A percentile compares a stretch with the other conserved stretches of the same genome.
phyloP scores from a whole-genome alignment of 2,888 invertebrate genomes.

The Lepidonotus clava region DNA sequence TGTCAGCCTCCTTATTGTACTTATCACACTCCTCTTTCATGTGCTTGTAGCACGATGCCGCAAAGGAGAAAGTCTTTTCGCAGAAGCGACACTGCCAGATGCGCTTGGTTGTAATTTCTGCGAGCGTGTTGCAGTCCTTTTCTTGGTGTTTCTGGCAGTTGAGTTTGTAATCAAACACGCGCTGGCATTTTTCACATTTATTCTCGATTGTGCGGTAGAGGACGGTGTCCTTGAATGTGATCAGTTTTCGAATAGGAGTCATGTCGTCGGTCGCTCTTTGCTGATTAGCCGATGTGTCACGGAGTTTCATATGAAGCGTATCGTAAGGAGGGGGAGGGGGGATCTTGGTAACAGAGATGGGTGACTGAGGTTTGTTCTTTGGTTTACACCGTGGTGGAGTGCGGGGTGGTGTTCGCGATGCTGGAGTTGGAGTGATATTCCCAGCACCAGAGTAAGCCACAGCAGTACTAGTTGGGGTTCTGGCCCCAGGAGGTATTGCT shows the following conservation, averaged over 20 bases:
- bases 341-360: slow-evolving; percentile 42
- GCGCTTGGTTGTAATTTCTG: slow-evolving; percentile 21
- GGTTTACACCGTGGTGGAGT: slow-evolving; percentile 26
- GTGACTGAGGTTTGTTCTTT: slow-evolving; percentile 44
- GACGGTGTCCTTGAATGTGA: slow-evolving; percentile 50
- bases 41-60: slow-evolving; percentile 37
- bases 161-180: slow-evolving; percentile 52
- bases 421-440: not conserved
- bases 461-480: not conserved
- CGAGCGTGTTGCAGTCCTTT: slow-evolving; percentile 16
- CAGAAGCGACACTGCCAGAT: slow-evolving; percentile 45
- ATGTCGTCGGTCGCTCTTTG: not conserved
- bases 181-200: slow-evolving; percentile 33
- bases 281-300: slow-evolving; percentile 41
- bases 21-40: slow-evolving; percentile 43
- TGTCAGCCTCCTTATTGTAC: slow-evolving; percentile 40
- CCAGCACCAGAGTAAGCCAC: not conserved
- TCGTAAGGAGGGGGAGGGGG: slow-evolving; percentile 39
- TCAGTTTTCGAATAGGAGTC: slow-evolving; percentile 48
- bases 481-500: not conserved
- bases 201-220: slow-evolving; percentile 52
- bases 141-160: slow-evolving; percentile 52
- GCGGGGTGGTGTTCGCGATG: not conserved
- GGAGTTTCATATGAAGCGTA: slow-evolving; percentile 52
- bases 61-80: slow-evolving; percentile 5